Conservation (phyloP, 2,113 vertebrate genomes). For the Melanocharis versteri region DNA sequence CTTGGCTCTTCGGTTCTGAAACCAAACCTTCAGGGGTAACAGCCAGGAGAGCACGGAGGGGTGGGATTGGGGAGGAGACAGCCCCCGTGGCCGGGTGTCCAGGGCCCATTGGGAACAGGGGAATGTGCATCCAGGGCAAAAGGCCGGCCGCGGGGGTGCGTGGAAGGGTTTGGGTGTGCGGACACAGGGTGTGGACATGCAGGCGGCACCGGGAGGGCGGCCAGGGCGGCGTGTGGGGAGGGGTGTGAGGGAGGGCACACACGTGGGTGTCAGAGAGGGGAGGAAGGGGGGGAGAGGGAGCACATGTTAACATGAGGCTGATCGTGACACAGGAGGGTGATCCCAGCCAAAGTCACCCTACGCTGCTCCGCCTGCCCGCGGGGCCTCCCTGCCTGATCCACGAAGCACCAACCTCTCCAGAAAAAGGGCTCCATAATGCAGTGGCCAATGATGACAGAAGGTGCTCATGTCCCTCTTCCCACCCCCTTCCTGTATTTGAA, state of each 20-base stretch:
- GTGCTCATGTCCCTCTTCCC: neutral
- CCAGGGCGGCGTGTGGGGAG: neutral
- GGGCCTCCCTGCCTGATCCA: neutral
- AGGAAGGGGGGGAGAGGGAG: neutral
- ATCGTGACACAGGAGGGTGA: neutral
- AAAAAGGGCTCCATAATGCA: neutral
- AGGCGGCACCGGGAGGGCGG: neutral
- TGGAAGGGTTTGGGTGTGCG: neutral
- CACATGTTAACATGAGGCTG: neutral
- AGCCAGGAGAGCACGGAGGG: constrained; percentile 58
- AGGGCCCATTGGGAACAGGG: accelerated
- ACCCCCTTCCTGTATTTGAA: neutral
- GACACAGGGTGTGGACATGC: neutral
- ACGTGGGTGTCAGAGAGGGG: constrained; percentile 3
- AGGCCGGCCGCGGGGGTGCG: accelerated
- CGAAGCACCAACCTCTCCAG: neutral
- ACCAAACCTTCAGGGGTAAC: constrained; percentile 85
- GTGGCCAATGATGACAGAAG: neutral
- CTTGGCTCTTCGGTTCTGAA: constrained; percentile 94
- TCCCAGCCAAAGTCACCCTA: neutral
- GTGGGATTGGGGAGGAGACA: neutral
- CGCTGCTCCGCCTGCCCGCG: accelerated
- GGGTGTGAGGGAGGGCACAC: neutral
- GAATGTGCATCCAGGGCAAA: neutral
- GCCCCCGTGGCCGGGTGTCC: accelerated